Percentiles rank a stretch among this genome's conserved stretches.
Evolutionary conservation across 2,888 invertebrate genomes (phyloP).

Genomic region (Formica aserva): DNA sequence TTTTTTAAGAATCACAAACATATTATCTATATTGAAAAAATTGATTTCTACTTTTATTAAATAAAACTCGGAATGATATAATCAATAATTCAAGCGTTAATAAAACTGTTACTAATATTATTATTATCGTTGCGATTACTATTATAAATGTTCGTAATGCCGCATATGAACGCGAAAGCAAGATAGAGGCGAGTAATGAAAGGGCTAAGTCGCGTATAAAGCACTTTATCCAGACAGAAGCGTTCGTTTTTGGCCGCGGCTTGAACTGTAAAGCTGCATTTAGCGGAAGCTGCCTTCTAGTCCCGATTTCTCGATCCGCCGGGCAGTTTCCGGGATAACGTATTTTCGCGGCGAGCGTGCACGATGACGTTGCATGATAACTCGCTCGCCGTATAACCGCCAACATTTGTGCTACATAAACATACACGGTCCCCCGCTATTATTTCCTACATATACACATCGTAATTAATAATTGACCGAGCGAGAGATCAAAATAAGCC

Average conservation of each 20-base stretch:
- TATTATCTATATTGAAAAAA: background rate
- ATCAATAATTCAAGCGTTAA: background rate
- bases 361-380: constrained; percentile 7
- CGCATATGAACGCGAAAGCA: background rate
- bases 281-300: background rate
- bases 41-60: background rate
- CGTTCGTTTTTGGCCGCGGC: constrained; percentile 19
- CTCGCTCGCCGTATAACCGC: background rate
- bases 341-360: constrained; percentile 9
- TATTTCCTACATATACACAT: constrained; percentile 8
- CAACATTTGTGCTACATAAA: constrained; percentile 19
- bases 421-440: constrained; percentile 8
- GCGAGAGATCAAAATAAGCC: constrained; percentile 35
- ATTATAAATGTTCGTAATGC: background rate
- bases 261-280: constrained; percentile 21
- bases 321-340: constrained; percentile 4
- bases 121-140: constrained; percentile 4
- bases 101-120: background rate
- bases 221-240: constrained; percentile 37
- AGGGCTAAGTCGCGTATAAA: constrained; percentile 41
- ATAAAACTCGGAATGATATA: background rate
- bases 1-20: background rate
- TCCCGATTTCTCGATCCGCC: background rate
- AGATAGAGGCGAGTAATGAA: constrained; percentile 27
- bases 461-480: constrained; percentile 33